These are phyloP conservation scores for Ditylenchus weischeri DNA, from an alignment of 2,888 invertebrate genomes.

Conservation along the genomic window DNA sequence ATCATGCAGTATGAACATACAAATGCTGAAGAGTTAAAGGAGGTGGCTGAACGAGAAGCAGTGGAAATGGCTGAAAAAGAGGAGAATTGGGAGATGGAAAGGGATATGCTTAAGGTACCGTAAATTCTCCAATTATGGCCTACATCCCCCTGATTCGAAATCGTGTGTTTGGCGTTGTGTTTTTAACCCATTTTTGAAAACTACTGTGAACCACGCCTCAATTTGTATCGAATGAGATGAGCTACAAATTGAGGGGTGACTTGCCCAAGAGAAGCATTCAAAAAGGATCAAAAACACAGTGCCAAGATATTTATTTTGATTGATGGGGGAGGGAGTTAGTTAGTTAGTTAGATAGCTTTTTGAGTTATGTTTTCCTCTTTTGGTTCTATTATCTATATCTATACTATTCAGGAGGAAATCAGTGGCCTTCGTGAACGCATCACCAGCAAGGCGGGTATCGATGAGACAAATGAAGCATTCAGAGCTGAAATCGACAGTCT, in stretches of 20 bases:
- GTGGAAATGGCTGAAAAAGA: conserved; percentile 50
- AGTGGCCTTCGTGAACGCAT: conserved; percentile 46
- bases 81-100: conserved; percentile 52
- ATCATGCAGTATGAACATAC: conserved; percentile 44
- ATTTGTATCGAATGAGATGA: no score
- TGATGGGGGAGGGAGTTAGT: not conserved
- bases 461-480: conserved; percentile 36
- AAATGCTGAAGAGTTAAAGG: conserved; percentile 48
- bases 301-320: not conserved
- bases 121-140: not conserved
- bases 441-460: conserved; percentile 44
- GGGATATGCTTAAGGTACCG: conserved; percentile 39
- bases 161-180: no score
- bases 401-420: conserved; percentile 44
- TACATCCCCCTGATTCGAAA: no score
- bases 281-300: no score
- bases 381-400: no score
- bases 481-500: conserved; percentile 55
- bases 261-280: no score
- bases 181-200: no score
- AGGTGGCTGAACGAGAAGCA: conserved; percentile 53
- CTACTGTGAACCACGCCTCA: no score
- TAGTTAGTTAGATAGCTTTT: no score
- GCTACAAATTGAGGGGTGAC: no score
- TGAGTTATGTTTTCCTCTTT: no score